These are phyloP conservation scores for Nothoprocta perdicaria DNA, from an alignment of 2,113 vertebrate genomes.

Conservation along the genomic window DNA sequence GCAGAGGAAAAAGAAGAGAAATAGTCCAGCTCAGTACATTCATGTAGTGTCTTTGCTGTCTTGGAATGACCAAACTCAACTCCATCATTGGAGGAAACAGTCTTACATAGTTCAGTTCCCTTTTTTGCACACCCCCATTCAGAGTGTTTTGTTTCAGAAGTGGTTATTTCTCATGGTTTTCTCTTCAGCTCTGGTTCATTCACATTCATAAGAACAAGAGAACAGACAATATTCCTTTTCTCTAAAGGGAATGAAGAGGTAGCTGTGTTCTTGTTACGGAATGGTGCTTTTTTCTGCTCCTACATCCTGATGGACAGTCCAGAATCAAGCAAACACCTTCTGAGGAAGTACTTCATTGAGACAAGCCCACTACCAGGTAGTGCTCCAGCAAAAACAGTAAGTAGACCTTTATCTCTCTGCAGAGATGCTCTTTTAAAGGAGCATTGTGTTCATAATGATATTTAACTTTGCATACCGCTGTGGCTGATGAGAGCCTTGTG, in stretches of 20 bases:
- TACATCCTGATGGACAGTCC: conserved; percentile 93
- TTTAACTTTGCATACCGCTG: not conserved
- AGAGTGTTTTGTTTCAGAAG: conserved; percentile 26
- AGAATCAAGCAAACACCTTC: conserved; percentile 84
- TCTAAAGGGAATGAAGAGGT: conserved; percentile 88
- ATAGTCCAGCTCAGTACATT: not conserved
- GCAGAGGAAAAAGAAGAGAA: not conserved
- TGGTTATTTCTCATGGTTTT: conserved; percentile 58
- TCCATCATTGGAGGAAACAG: conserved; percentile 14
- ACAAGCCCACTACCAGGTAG: conserved; percentile 29
- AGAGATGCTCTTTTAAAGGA: not conserved
- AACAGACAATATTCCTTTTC: not conserved
- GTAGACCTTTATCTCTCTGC: conserved; percentile 19
- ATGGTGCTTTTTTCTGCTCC: conserved; percentile 92
- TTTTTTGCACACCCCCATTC: not conserved
- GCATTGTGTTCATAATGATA: not conserved
- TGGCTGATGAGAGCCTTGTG: not conserved
- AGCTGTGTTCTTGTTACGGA: conserved; percentile 88
- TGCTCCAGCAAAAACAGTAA: conserved; percentile 72
- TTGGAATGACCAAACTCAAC: not conserved
- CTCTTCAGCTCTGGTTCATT: conserved; percentile 34
- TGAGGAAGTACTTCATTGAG: conserved; percentile 84
- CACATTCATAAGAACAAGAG: not conserved
- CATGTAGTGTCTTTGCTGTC: not conserved
- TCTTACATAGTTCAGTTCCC: conserved; percentile 3